phyloP scores from a whole-genome alignment of 2,888 invertebrate genomes.

The Dasysyrphus albostriatus region DNA sequence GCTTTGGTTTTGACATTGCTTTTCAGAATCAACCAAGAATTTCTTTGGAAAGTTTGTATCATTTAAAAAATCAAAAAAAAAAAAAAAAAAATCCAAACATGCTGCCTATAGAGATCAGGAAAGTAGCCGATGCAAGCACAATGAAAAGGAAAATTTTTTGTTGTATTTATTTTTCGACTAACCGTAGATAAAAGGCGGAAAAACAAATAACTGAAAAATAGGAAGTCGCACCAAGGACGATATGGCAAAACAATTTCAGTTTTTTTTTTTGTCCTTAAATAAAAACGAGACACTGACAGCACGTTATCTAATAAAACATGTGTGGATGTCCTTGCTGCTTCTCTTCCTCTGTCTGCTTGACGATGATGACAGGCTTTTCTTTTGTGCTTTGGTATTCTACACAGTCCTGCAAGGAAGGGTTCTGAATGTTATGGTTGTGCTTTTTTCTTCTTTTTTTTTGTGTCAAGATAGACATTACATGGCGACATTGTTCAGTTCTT shows the following conservation, averaged over 20 bases:
- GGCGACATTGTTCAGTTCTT: conserved; percentile 63
- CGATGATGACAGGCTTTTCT: conserved; percentile 64
- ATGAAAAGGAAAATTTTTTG: conserved; percentile 24
- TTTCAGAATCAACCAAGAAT: conserved; percentile 18
- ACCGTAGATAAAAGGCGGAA: conserved; percentile 38
- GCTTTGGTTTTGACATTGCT: not conserved
- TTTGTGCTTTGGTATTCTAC: conserved; percentile 58
- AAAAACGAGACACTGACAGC: conserved; percentile 66
- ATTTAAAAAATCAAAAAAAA: conserved; percentile 15
- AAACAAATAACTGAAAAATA: conserved; percentile 42
- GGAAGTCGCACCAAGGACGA: conserved; percentile 70
- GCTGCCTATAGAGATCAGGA: conserved; percentile 63
- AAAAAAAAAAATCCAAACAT: conserved; percentile 46
- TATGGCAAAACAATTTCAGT: conserved; percentile 62
- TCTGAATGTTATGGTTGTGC: conserved; percentile 10
- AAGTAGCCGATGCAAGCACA: conserved; percentile 60
- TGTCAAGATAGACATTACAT: conserved; percentile 54
- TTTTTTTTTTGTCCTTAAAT: conserved; percentile 47
- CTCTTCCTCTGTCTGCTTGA: conserved; percentile 9
- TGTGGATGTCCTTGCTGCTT: conserved; percentile 64
- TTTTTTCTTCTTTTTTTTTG: conserved; percentile 31
- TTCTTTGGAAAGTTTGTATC: conserved; percentile 68
- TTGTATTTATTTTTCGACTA: conserved; percentile 21
- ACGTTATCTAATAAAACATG: conserved; percentile 75
- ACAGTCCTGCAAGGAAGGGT: conserved; percentile 21